These are phyloP conservation scores for Panurus biarmicus DNA, from an alignment of 2,113 vertebrate species.

Conservation along the genomic window DNA sequence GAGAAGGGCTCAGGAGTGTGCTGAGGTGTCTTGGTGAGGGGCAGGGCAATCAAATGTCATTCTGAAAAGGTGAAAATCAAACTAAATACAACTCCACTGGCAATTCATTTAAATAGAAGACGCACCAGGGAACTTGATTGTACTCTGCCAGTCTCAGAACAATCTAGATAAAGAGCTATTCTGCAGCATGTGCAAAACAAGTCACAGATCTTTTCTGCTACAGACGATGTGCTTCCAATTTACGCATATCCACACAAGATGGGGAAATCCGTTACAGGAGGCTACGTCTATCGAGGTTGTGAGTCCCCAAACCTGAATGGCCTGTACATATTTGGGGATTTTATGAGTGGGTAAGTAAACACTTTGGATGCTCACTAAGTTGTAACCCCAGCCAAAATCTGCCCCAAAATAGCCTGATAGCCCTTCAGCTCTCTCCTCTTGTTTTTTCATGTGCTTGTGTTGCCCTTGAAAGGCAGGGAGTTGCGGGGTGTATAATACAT, in stretches of 20 bases:
- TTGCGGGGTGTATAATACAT: background rate
- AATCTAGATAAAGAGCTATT: background rate
- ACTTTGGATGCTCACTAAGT: background rate
- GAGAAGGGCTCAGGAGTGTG: background rate
- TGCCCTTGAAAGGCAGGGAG: background rate
- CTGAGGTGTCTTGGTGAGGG: background rate
- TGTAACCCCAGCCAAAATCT: background rate
- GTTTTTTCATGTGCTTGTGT: background rate
- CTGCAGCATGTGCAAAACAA: background rate
- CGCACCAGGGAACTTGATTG: background rate
- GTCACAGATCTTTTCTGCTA: background rate
- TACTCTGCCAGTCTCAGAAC: background rate
- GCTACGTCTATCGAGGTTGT: conserved; percentile 91
- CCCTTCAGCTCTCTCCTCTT: background rate
- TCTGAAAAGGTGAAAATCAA: background rate
- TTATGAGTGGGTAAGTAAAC: conserved; percentile 91
- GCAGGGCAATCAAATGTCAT: background rate
- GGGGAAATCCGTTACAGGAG: conserved; percentile 93
- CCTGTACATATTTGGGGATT: conserved; percentile 96
- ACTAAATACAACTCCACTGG: background rate
- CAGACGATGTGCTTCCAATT: conserved; percentile 91
- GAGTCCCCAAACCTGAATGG: conserved; percentile 93
- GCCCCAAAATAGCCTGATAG: background rate
- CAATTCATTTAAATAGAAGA: background rate
- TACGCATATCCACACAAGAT: conserved; percentile 90